These are phyloP conservation scores for Harpalus rubripes DNA, from an alignment of 2,888 invertebrate genomes.

Conservation along the genomic window DNA sequence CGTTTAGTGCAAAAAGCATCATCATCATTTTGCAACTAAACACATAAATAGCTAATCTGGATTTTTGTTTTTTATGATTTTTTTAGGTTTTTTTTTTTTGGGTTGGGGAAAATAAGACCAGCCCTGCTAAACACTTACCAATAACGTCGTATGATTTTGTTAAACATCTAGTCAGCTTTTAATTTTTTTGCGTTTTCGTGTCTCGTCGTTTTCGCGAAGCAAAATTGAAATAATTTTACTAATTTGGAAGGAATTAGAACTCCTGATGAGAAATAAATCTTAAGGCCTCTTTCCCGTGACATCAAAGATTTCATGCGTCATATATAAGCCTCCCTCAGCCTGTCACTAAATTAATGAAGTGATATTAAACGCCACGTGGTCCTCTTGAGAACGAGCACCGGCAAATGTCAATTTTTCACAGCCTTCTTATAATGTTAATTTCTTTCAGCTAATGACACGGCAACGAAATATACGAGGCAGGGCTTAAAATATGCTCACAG, in stretches of 20 bases:
- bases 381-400: slow-evolving; percentile 48
- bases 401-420: slow-evolving; percentile 57
- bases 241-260: not conserved
- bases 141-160: too few species aligned
- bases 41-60: too few species aligned
- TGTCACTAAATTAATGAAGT: slow-evolving; percentile 58
- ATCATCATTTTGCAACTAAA: too few species aligned
- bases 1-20: too few species aligned
- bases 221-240: not conserved
- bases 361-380: slow-evolving; percentile 59
- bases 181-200: not conserved
- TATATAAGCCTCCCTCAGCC: slow-evolving; percentile 19
- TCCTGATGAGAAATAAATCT: slow-evolving; percentile 49
- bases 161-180: too few species aligned
- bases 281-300: slow-evolving; percentile 10
- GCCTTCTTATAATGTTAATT: slow-evolving; percentile 55
- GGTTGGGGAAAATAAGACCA: too few species aligned
- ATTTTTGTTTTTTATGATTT: too few species aligned
- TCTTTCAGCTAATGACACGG: slow-evolving; percentile 44
- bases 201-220: not conserved
- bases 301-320: slow-evolving; percentile 62
- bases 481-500: not conserved
- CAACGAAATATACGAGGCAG: not conserved
- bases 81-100: too few species aligned
- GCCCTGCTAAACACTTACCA: too few species aligned